A percentile compares a stretch with the other conserved stretches of the same genome.
Conservation (phyloP, 2,797 vertebrate genomes). For the Austrolebias charrua region DNA sequence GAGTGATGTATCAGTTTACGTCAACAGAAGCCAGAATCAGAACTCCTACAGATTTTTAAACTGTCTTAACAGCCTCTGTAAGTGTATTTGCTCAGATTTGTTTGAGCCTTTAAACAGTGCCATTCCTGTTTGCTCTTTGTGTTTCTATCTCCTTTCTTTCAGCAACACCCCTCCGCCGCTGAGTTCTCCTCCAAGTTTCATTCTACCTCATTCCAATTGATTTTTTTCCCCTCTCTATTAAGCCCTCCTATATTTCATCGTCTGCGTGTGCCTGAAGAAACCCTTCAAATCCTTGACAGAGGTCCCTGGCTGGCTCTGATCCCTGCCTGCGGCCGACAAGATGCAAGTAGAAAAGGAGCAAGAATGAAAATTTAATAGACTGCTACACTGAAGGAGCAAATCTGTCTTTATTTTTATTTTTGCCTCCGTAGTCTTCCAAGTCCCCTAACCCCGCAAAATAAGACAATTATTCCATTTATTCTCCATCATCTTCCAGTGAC, state of each 20-base stretch:
- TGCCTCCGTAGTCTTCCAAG: slow-evolving; percentile 1
- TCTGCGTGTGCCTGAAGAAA: slow-evolving; percentile 37
- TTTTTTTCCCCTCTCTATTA: slow-evolving; percentile 27
- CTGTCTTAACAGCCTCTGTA: slow-evolving; percentile 20
- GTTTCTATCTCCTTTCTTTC: slow-evolving; percentile 24
- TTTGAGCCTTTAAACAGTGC: slow-evolving; percentile 1
- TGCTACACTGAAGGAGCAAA: slow-evolving; percentile 1
- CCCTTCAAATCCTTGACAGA: slow-evolving; percentile 40
- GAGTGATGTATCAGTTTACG: slow-evolving; percentile 12
- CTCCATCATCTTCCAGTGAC: slow-evolving; percentile 15
- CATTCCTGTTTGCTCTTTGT: slow-evolving; percentile 8
- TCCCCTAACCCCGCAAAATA: slow-evolving; percentile 35
- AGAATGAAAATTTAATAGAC: slow-evolving; percentile 39
- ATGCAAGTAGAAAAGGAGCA: slow-evolving; percentile 30
- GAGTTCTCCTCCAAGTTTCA: slow-evolving; percentile 35
- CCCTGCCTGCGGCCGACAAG: slow-evolving; percentile 45
- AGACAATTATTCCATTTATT: slow-evolving; percentile 23
- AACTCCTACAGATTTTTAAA: slow-evolving; percentile 30
- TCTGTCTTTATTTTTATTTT: background rate
- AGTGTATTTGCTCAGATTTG: slow-evolving; percentile 28
- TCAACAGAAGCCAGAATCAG: slow-evolving; percentile 14
- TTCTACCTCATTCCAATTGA: slow-evolving; percentile 34
- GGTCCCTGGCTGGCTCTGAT: slow-evolving; percentile 49
- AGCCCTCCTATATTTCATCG: slow-evolving; percentile 24
- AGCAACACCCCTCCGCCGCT: slow-evolving; percentile 7